Evolutionary conservation across 2,113 vertebrate genomes (phyloP).

Genomic region (Solenodon paradoxus): DNA sequence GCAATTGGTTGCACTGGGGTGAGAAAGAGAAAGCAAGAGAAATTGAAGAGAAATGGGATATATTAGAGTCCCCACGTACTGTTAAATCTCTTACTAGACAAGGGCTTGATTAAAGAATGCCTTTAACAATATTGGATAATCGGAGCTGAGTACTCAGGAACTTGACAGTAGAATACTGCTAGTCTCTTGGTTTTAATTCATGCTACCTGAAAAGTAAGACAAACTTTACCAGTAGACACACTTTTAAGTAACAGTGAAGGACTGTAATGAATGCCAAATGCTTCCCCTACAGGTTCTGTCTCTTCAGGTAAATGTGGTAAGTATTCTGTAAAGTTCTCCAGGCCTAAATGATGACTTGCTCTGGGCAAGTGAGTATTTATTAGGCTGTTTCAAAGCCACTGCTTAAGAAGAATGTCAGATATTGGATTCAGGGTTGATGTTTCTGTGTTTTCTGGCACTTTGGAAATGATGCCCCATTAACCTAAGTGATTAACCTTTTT

Average conservation of each 20-base stretch:
- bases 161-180: background rate
- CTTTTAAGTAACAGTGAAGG: constrained; percentile 18
- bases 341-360: background rate
- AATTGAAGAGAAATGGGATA: background rate
- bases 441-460: background rate
- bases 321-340: background rate
- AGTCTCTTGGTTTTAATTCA: constrained; percentile 46
- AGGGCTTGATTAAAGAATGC: background rate
- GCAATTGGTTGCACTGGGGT: constrained; percentile 58
- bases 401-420: background rate
- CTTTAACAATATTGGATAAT: background rate
- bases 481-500: background rate
- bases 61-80: background rate
- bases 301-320: background rate
- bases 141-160: constrained; percentile 49
- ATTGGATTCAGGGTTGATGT: background rate
- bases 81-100: background rate
- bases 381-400: constrained; percentile 14
- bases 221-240: constrained; percentile 12
- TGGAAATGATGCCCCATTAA: background rate
- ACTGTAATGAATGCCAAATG: background rate
- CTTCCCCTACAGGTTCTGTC: background rate
- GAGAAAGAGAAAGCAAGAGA: constrained; percentile 30
- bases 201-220: constrained; percentile 25
- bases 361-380: background rate